A percentile compares a stretch with the other conserved stretches of the same genome.
Evolutionary conservation across 2,113 vertebrate species (phyloP).

Genomic region (Esox niger): DNA sequence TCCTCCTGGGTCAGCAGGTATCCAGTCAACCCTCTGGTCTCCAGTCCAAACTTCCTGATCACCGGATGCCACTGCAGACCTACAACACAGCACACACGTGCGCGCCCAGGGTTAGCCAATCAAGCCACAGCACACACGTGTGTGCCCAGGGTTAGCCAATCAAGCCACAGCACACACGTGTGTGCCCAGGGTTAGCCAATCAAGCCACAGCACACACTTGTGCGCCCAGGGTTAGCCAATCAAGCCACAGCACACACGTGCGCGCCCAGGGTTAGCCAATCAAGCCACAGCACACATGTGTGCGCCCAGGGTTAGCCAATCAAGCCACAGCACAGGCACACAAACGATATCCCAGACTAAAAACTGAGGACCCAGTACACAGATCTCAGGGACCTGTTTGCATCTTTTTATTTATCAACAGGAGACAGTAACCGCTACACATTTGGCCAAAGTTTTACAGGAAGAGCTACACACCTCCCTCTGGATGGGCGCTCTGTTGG

Average conservation of each 20-base stretch:
- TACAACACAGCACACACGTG: not conserved
- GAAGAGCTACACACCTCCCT: constrained; percentile 38
- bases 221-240: no score
- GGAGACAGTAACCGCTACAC: no score
- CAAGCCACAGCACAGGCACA: no score
- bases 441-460: not conserved
- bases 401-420: no score
- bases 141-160: no score
- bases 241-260: not conserved
- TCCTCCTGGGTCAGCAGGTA: constrained; percentile 61
- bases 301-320: no score
- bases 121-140: not conserved
- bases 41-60: constrained; percentile 55
- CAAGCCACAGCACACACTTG: not conserved
- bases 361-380: no score
- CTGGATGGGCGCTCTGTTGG: not conserved
- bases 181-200: no score
- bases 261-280: no score
- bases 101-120: no score
- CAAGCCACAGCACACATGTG: no score
- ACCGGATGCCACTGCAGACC: constrained; percentile 53
- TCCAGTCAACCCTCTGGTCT: constrained; percentile 48
- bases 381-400: no score
- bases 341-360: not conserved
- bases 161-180: not conserved